These are phyloP conservation scores for Vanacampus margaritifer DNA, from an alignment of 2,113 vertebrate genomes.

Conservation along the genomic window DNA sequence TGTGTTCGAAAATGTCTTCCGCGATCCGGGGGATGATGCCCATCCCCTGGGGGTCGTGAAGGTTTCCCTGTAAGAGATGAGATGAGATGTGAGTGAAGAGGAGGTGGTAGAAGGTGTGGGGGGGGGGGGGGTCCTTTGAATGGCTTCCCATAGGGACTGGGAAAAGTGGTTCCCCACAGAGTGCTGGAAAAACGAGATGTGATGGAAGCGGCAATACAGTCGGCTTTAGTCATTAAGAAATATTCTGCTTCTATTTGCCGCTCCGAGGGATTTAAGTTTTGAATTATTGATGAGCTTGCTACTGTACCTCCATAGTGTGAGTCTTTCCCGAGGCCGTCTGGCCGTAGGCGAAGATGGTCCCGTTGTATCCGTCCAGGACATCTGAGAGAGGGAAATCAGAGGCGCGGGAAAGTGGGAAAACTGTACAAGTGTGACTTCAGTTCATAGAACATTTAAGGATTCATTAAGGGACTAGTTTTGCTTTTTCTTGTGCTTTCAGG, in stretches of 20 bases:
- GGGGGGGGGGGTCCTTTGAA: slow-evolving; percentile 26
- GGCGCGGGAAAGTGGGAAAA: background rate
- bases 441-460: no score
- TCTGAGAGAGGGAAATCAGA: slow-evolving; percentile 65
- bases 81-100: slow-evolving; percentile 6
- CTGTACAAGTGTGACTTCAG: background rate
- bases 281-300: slow-evolving; percentile 40
- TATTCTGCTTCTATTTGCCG: background rate
- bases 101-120: background rate
- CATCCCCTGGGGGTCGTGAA: slow-evolving; percentile 87
- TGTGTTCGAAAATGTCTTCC: slow-evolving; percentile 91
- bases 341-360: slow-evolving; percentile 93
- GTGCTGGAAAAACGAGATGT: slow-evolving; percentile 21
- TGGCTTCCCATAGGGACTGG: slow-evolving; percentile 32
- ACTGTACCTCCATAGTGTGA: slow-evolving; percentile 90
- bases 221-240: background rate
- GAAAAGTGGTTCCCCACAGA: slow-evolving; percentile 42
- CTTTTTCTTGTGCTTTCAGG: no score
- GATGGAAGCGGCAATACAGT: slow-evolving; percentile 38
- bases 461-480: no score
- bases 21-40: slow-evolving; percentile 93
- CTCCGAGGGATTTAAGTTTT: slow-evolving; percentile 6
- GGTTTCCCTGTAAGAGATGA: slow-evolving; percentile 75
- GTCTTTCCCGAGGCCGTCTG: slow-evolving; percentile 94
- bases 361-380: slow-evolving; percentile 89